Base-by-base conservation (phyloP, 2,797 vertebrate genomes). In the Hoplostethus atlanticus region DNA sequence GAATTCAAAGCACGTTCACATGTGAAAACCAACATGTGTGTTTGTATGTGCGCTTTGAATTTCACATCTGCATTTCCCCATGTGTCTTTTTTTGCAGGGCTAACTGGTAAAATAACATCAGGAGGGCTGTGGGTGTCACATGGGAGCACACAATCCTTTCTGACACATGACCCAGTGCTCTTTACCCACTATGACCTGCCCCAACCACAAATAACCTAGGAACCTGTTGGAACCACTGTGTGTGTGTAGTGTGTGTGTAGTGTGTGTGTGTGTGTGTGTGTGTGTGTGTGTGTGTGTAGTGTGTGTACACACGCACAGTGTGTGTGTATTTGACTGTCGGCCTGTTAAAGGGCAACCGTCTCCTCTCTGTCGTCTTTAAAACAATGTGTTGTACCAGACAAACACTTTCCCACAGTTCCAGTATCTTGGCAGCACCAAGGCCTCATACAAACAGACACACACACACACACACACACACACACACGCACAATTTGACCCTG, bases 361-460 rank as follows among this genome's bases (percentile, higher is more conserved):
- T 21, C 21, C 21, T 21, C 21, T 21, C 21, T 21, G 21, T 21
- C 21, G 21, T 21, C 21, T 21, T 21, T 21, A 21, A 21, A 21
- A 21, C 21, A 21, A 21, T 21, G 21, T 21, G 21, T 82, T 53
- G 81, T 75, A 86, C 75, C 69, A 73, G 69, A 80, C 76, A 87
- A 86, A 88, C 73, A 70, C 81, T 84, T 86, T 81, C 80, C 73
- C 86, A 78, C 84, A 83, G 77, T 76, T 75, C 69, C 73, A 70
- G 55, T 75, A 71, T 71, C 57, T 68, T 79, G 71, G 79, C 40
- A 10, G 70, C 70, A 73, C 52, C 63, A 46, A 67, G 55, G 62
- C 61, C 62, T 64, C 21, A 21, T 1, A 21, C 21, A 21, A 21
- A 21, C 21, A 21, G 21, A 21, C 21, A 1, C 21, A 21, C 21